Evolutionary conservation across 2,888 invertebrate species (phyloP).

Genomic region (Conomelus anceps): DNA sequence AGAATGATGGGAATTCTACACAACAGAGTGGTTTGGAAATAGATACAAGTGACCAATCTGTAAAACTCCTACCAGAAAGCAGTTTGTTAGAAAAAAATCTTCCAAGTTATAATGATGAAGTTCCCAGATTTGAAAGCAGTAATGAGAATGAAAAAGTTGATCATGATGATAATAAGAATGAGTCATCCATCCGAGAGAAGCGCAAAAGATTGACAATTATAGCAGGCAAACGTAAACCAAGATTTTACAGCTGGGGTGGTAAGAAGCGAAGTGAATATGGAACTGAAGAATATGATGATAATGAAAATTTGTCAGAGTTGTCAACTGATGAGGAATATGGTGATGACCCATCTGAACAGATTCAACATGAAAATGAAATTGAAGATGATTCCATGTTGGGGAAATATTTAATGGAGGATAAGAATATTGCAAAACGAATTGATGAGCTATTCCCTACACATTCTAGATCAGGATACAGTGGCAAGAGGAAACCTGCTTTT

Average conservation of each 20-base stretch:
- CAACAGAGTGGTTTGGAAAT: neutral
- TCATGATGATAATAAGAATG: neutral
- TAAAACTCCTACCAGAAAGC: no score
- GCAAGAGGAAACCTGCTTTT: constrained; percentile 9
- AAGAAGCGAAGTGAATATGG: neutral
- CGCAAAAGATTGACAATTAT: neutral
- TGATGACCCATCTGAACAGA: neutral
- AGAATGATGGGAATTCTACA: neutral
- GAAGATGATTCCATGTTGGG: neutral
- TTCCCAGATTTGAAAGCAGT: neutral
- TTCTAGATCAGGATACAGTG: neutral
- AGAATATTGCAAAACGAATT: neutral
- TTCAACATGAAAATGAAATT: neutral
- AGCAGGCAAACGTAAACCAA: constrained; percentile 25
- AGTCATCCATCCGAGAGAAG: neutral
- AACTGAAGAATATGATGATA: neutral
- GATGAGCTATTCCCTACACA: neutral
- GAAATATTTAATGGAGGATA: neutral
- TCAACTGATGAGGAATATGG: neutral
- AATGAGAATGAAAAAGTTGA: neutral
- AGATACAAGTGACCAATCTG: neutral
- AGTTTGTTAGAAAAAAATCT: neutral
- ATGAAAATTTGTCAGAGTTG: neutral
- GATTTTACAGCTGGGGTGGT: constrained; percentile 20
- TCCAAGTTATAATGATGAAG: neutral